These are phyloP conservation scores for Lophius piscatorius DNA, from an alignment of 2,113 vertebrate species.

Conservation along the genomic window DNA sequence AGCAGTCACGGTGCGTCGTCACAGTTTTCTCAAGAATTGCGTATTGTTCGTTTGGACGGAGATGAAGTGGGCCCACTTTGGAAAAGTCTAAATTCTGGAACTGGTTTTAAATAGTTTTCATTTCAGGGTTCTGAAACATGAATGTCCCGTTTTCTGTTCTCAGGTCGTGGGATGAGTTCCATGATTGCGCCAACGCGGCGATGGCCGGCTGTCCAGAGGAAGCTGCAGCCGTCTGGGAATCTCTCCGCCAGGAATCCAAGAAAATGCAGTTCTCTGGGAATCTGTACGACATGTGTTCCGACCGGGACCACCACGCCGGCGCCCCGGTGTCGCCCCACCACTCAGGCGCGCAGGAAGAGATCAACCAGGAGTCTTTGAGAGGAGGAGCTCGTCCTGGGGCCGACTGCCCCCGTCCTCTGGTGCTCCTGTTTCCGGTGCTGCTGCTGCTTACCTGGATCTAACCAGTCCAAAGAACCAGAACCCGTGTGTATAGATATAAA, in stretches of 20 bases:
- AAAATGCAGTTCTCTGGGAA: conserved; percentile 94
- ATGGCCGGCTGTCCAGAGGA: conserved; percentile 91
- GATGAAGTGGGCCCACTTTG: too few relatives aligned
- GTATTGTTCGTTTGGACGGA: too few relatives aligned
- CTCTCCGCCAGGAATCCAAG: conserved; percentile 91
- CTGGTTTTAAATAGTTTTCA: too few relatives aligned
- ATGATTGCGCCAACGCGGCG: conserved; percentile 87
- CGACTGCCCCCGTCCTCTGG: conserved; percentile 13
- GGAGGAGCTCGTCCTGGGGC: conserved; percentile 44
- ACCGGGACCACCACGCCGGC: conserved; percentile 70
- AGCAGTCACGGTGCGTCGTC: too few relatives aligned
- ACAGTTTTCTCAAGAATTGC: too few relatives aligned
- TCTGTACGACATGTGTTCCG: conserved; percentile 91
- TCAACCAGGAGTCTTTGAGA: conserved; percentile 90
- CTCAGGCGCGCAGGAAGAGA: conserved; percentile 69
- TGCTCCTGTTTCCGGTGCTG: conserved; percentile 61
- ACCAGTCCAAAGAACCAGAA: conserved; percentile 31
- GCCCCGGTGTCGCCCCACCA: conserved; percentile 57
- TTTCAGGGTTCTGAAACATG: too few relatives aligned
- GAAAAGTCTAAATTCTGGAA: too few relatives aligned
- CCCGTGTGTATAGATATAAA: conserved; percentile 57
- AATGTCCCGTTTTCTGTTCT: conserved; percentile 1
- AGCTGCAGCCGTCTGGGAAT: conserved; percentile 91
- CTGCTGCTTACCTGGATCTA: conserved; percentile 71
- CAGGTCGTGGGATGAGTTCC: conserved; percentile 96